Evolutionary conservation across 2,797 vertebrate species (phyloP).

Genomic region (Tiaroga cobitis): DNA sequence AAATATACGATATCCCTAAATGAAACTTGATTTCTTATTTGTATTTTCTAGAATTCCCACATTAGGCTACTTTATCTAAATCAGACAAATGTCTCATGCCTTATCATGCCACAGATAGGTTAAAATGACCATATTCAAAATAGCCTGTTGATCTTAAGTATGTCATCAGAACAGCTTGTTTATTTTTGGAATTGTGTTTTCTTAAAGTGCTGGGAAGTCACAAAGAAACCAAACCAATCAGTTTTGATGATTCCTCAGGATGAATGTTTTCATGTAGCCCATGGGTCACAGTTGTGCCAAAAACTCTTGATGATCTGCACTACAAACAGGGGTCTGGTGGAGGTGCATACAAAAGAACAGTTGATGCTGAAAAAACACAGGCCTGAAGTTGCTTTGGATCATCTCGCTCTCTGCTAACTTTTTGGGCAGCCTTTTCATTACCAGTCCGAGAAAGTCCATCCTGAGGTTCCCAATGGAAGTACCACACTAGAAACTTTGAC

Average conservation of each 20-base stretch:
- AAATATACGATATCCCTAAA: not conserved
- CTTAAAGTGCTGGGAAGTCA: constrained; percentile 46
- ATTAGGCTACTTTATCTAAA: not conserved
- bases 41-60: not conserved
- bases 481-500: constrained; percentile 76
- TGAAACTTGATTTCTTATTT: not conserved
- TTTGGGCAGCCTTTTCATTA: constrained; percentile 66
- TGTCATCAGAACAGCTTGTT: constrained; percentile 43
- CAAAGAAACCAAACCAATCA: constrained; percentile 61
- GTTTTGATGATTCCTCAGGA: constrained; percentile 70
- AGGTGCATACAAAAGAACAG: constrained; percentile 72
- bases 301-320: constrained; percentile 66
- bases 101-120: constrained; percentile 1
- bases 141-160: constrained; percentile 46
- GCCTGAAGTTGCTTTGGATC: constrained; percentile 53
- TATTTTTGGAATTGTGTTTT: constrained; percentile 46
- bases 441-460: constrained; percentile 64
- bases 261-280: constrained; percentile 71
- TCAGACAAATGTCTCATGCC: not conserved
- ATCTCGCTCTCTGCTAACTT: constrained; percentile 14
- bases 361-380: constrained; percentile 62
- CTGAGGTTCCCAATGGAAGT: constrained; percentile 76
- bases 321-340: constrained; percentile 61
- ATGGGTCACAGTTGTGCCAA: constrained; percentile 77
- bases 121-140: constrained; percentile 19